phyloP scores from a whole-genome alignment of 2,797 vertebrate genomes.

The Macrochelys suwanniensis region DNA sequence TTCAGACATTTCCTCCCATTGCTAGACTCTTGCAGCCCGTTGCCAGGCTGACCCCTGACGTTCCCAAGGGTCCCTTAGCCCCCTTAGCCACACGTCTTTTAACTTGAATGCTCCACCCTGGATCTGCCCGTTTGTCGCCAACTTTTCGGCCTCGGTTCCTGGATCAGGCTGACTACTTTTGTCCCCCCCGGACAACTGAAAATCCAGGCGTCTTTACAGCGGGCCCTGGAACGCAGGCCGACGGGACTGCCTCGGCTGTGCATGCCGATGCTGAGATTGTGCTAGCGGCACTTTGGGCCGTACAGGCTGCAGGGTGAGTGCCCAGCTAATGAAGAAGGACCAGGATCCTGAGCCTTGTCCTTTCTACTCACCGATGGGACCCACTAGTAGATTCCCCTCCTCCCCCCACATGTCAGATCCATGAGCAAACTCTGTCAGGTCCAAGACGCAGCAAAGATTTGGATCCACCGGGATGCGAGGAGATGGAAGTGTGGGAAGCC shows the following conservation, averaged over 20 bases:
- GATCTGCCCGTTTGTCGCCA: neutral
- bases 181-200: neutral
- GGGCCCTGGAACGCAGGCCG: no score
- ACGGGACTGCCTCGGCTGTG: no score
- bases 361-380: neutral
- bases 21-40: neutral
- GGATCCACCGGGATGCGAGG: neutral
- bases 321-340: neutral
- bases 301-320: neutral
- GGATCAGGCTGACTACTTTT: neutral
- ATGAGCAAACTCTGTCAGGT: neutral
- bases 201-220: neutral
- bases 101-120: neutral
- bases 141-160: neutral
- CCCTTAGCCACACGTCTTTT: neutral
- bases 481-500: neutral
- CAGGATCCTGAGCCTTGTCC: neutral
- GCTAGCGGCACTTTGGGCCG: neutral
- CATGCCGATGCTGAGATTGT: neutral
- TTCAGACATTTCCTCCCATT: neutral
- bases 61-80: neutral
- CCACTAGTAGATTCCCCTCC: neutral
- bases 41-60: neutral
- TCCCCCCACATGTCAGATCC: neutral
- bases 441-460: neutral